Evolutionary conservation across 2,113 vertebrate species (phyloP).

Genomic region (Dasypus novemcinctus): DNA sequence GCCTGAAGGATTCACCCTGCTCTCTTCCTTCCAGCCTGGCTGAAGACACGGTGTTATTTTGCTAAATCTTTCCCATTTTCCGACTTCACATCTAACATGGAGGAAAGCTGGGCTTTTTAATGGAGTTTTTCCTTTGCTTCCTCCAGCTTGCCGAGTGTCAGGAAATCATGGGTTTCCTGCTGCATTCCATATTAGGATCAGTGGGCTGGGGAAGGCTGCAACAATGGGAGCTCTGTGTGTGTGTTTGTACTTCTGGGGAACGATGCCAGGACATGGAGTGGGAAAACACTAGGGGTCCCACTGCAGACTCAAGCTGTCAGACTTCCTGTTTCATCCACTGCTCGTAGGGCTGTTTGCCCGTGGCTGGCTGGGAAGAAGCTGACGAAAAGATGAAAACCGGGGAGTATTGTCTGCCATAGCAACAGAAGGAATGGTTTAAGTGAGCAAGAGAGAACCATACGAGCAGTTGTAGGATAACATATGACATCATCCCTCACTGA

Average conservation of each 20-base stretch:
- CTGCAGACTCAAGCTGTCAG: slow-evolving; percentile 80
- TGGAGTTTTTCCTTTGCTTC: slow-evolving; percentile 84
- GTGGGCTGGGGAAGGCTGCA: slow-evolving; percentile 86
- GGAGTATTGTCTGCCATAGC: background rate
- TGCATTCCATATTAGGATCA: slow-evolving; percentile 90
- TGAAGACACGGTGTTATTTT: slow-evolving; percentile 71
- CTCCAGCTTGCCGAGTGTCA: slow-evolving; percentile 85
- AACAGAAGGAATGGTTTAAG: background rate
- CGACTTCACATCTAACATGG: slow-evolving; percentile 83
- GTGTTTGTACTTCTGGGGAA: slow-evolving; percentile 87
- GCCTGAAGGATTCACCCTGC: slow-evolving; percentile 36
- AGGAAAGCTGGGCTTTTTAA: slow-evolving; percentile 82
- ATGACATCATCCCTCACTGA: slow-evolving; percentile 73
- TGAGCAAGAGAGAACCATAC: background rate
- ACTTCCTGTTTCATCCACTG: slow-evolving; percentile 78
- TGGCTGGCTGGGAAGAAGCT: slow-evolving; percentile 45
- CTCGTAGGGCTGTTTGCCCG: slow-evolving; percentile 46
- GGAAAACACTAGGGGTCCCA: slow-evolving; percentile 86
- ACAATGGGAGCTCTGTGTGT: slow-evolving; percentile 88
- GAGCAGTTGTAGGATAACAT: slow-evolving; percentile 42
- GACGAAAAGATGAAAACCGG: background rate
- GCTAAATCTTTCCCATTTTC: slow-evolving; percentile 81
- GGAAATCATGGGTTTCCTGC: slow-evolving; percentile 92
- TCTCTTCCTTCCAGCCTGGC: slow-evolving; percentile 68
- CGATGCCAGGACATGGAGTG: slow-evolving; percentile 84